phyloP scores from a whole-genome alignment of 2,797 vertebrate species.

The Myotis vivesi region DNA sequence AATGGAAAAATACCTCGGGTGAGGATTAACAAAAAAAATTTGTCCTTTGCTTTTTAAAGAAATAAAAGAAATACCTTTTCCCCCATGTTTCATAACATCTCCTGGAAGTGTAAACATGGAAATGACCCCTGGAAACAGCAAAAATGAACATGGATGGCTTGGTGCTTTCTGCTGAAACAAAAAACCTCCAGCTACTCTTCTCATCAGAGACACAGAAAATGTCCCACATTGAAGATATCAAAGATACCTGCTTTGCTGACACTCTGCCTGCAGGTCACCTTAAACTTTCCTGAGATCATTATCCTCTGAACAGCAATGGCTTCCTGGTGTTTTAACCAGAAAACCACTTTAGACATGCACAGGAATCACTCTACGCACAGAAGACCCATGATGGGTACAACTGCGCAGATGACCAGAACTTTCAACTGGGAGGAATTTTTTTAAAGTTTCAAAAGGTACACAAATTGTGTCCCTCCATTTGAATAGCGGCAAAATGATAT shows the following conservation, averaged over 20 bases:
- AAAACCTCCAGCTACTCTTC: neutral
- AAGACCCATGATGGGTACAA: neutral
- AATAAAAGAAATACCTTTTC: neutral
- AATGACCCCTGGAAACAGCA: neutral
- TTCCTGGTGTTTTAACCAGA: neutral
- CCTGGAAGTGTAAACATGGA: neutral
- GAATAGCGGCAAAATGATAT: neutral
- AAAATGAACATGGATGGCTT: neutral
- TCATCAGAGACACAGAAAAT: neutral
- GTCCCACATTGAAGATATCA: neutral
- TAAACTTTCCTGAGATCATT: neutral
- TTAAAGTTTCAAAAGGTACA: neutral
- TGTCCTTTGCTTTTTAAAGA: neutral
- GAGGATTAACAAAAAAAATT: too few species aligned
- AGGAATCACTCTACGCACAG: neutral
- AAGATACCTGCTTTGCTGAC: neutral
- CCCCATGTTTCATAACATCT: neutral
- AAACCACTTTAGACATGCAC: neutral
- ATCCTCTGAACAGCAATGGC: neutral
- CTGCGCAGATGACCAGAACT: neutral
- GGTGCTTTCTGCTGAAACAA: neutral
- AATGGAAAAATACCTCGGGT: too few species aligned
- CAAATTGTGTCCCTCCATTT: neutral
- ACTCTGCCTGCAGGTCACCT: neutral
- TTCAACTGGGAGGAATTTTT: neutral